phyloP scores from a whole-genome alignment of 1,140 invertebrate species.

The Aphelenchoides besseyi region DNA sequence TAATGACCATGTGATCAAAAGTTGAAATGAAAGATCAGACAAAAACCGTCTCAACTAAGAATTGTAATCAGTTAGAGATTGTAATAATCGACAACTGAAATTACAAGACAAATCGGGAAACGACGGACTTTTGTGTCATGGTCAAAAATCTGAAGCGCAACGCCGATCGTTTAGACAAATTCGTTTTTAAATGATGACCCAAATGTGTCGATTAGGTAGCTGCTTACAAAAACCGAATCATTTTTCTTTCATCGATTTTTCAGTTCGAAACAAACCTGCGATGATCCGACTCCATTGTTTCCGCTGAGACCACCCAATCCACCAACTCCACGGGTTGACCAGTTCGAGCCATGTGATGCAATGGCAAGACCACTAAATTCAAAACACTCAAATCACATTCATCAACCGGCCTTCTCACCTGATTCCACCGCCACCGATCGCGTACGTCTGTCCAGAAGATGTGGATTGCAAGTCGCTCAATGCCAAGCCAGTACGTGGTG shows the following conservation, averaged over 20 bases:
- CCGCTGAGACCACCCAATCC: slow-evolving; percentile 34
- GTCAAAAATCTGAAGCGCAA: not conserved
- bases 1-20: not conserved
- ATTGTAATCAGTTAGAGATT: not conserved
- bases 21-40: not conserved
- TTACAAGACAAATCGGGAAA: not conserved
- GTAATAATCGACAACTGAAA: not conserved
- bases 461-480: slow-evolving; percentile 48
- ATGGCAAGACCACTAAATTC: slow-evolving; percentile 21
- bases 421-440: slow-evolving; percentile 44
- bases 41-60: not conserved
- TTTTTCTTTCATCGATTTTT: too few relatives aligned
- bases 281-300: slow-evolving; percentile 9
- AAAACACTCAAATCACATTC: not conserved
- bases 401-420: not conserved
- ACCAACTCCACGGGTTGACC: slow-evolving; percentile 46
- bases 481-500: slow-evolving; percentile 51
- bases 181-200: not conserved
- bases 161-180: not conserved
- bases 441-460: slow-evolving; percentile 33
- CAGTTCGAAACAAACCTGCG: not conserved
- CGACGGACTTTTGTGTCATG: not conserved
- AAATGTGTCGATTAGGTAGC: not conserved
- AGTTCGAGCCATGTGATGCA: slow-evolving; percentile 30
- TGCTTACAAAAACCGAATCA: not conserved